phyloP scores from a whole-genome alignment of 2,888 invertebrate species.

The Ormia ochracea region DNA sequence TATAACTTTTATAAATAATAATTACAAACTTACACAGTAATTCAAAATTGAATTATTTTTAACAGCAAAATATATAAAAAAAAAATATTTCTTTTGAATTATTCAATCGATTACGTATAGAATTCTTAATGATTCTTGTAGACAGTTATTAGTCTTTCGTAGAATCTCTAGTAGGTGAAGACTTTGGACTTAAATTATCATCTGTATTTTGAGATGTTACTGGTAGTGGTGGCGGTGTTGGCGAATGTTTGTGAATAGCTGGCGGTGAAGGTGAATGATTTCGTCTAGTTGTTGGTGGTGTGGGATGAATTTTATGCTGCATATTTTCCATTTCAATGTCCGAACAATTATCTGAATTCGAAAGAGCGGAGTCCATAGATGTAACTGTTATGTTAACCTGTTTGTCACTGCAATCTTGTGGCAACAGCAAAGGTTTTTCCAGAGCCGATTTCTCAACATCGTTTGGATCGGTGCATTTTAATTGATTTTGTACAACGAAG shows the following conservation, averaged over 20 bases:
- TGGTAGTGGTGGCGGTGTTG: constrained; percentile 20
- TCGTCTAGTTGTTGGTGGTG: constrained; percentile 25
- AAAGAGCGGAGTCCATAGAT: constrained; percentile 77
- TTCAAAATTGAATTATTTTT: constrained; percentile 42
- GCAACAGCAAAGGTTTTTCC: constrained; percentile 67
- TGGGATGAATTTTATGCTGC: constrained; percentile 48
- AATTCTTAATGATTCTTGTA: background rate
- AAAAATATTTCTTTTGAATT: background rate
- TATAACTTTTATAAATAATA: constrained; percentile 13
- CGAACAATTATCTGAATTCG: constrained; percentile 77
- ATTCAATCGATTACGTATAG: background rate
- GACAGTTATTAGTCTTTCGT: constrained; percentile 11
- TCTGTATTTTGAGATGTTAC: background rate
- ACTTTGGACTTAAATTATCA: constrained; percentile 40
- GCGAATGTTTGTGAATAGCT: constrained; percentile 26
- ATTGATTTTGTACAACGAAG: constrained; percentile 76
- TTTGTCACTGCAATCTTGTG: constrained; percentile 71
- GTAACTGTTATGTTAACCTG: constrained; percentile 75
- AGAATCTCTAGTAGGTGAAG: constrained; percentile 35
- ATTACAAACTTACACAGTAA: constrained; percentile 44
- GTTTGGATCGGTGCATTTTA: constrained; percentile 62
- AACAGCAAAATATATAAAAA: background rate
- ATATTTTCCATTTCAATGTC: constrained; percentile 69
- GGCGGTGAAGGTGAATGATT: constrained; percentile 36
- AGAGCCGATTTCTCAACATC: constrained; percentile 66